Evolutionary conservation across 92 coral and sea anemone species (phyloP).

Genomic region (Actinostola sp.): DNA sequence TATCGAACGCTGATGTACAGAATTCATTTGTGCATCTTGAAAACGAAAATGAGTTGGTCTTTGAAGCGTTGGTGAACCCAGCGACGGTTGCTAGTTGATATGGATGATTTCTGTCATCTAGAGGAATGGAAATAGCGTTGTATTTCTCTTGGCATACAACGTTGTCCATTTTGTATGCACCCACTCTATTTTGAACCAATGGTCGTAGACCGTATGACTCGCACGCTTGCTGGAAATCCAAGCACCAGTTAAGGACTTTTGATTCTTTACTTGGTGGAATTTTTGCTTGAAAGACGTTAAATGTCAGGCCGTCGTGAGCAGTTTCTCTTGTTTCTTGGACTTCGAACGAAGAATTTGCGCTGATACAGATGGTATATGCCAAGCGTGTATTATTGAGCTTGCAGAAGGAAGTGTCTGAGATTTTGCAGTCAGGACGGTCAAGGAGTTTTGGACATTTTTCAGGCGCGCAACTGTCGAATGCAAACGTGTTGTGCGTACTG

Average conservation of each 20-base stretch:
- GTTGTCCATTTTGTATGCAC: neutral
- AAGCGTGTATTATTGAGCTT: conserved; percentile 18
- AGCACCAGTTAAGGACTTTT: conserved; percentile 40
- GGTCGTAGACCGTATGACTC: conserved; percentile 60
- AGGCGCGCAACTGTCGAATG: conserved; percentile 36
- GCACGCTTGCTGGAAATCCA: conserved; percentile 47
- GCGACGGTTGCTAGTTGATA: conserved; percentile 9
- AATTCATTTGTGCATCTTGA: conserved; percentile 20
- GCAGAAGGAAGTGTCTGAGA: conserved; percentile 11
- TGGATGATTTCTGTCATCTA: neutral
- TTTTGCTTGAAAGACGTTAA: conserved; percentile 30
- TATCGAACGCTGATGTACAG: conserved; percentile 22
- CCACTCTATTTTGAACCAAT: conserved; percentile 16
- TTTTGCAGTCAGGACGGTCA: conserved; percentile 20
- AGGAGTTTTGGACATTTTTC: conserved; percentile 31
- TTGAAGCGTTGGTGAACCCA: conserved; percentile 41
- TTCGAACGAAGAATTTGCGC: conserved; percentile 3
- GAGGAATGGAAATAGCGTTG: neutral
- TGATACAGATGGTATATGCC: conserved; percentile 21
- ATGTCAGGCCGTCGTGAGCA: conserved; percentile 32
- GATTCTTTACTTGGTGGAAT: conserved; percentile 18
- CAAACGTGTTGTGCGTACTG: conserved; percentile 19
- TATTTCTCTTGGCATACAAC: neutral
- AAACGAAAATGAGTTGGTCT: conserved; percentile 42
- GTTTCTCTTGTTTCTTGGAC: conserved; percentile 22